Conservation (phyloP, 2,888 invertebrate genomes). For the Andrena flavipes region DNA sequence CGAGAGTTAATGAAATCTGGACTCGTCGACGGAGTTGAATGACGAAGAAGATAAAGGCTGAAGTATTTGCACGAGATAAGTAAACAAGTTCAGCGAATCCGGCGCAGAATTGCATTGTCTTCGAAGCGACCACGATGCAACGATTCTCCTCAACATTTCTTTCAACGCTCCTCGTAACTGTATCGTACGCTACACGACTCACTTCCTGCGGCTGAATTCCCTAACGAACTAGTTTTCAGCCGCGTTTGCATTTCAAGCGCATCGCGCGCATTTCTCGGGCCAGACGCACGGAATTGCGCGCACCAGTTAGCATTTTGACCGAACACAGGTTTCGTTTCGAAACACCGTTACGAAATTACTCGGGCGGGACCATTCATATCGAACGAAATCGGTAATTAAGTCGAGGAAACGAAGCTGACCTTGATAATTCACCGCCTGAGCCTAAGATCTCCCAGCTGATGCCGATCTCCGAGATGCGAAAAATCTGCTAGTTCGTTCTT, state of each 20-base stretch:
- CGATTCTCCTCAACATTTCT: neutral
- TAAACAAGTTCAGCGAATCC: neutral
- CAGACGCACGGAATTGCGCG: slow-evolving; percentile 34
- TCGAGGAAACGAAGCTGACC: neutral
- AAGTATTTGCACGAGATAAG: neutral
- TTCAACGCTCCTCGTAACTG: slow-evolving; percentile 23
- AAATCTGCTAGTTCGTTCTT: neutral
- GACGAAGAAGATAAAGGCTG: neutral
- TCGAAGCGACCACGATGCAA: neutral
- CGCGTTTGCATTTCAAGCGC: slow-evolving; percentile 47
- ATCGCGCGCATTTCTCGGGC: slow-evolving; percentile 33
- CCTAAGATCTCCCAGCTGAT: too few relatives aligned
- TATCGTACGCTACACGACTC: slow-evolving; percentile 20
- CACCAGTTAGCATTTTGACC: slow-evolving; percentile 57
- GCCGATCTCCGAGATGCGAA: neutral
- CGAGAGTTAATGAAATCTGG: too few relatives aligned
- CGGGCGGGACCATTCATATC: slow-evolving; percentile 17
- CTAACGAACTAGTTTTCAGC: slow-evolving; percentile 51
- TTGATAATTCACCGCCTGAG: neutral
- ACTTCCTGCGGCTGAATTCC: slow-evolving; percentile 42
- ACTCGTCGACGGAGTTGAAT: too few relatives aligned
- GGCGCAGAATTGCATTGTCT: slow-evolving; percentile 16
- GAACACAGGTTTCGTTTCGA: slow-evolving; percentile 29
- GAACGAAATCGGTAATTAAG: slow-evolving; percentile 13
- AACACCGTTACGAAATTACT: slow-evolving; percentile 43